Percentiles rank a stretch among this genome's conserved stretches.
Conservation (phyloP, 2,113 vertebrate genomes). For the Chiloscyllium plagiosum region DNA sequence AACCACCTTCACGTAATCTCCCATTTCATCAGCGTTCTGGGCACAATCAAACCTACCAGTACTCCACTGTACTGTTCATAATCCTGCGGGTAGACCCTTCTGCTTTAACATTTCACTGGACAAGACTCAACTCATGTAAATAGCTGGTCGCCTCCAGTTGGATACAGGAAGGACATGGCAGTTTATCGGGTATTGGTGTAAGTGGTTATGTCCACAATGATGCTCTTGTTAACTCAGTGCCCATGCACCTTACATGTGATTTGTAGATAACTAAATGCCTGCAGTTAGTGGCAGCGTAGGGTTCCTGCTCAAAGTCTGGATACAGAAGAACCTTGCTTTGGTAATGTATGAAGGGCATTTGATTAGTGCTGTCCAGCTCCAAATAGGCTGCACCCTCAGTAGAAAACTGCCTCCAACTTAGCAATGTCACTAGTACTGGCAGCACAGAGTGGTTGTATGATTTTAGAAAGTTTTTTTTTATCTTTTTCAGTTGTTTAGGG, state of each 20-base stretch:
- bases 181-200: neutral
- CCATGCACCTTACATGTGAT: neutral
- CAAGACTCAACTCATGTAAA: constrained; percentile 15
- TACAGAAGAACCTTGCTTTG: neutral
- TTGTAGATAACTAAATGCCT: neutral
- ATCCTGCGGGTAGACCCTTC: neutral
- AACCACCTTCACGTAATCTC: neutral
- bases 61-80: neutral
- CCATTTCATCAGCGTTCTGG: constrained; percentile 27
- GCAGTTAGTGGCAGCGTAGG: neutral
- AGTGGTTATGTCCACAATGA: neutral
- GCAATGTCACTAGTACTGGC: neutral
- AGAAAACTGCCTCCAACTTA: neutral
- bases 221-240: neutral
- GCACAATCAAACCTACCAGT: neutral
- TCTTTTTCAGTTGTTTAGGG: neutral
- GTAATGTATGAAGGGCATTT: neutral
- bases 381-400: neutral
- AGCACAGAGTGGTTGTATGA: neutral
- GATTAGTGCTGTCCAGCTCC: neutral
- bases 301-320: neutral
- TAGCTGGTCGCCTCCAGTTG: neutral
- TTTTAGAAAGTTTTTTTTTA: neutral
- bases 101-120: constrained; percentile 38
- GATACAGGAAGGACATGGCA: neutral